Base-by-base conservation (phyloP, 2,113 vertebrate genomes). In the Ophthalmolycus amberensis region DNA sequence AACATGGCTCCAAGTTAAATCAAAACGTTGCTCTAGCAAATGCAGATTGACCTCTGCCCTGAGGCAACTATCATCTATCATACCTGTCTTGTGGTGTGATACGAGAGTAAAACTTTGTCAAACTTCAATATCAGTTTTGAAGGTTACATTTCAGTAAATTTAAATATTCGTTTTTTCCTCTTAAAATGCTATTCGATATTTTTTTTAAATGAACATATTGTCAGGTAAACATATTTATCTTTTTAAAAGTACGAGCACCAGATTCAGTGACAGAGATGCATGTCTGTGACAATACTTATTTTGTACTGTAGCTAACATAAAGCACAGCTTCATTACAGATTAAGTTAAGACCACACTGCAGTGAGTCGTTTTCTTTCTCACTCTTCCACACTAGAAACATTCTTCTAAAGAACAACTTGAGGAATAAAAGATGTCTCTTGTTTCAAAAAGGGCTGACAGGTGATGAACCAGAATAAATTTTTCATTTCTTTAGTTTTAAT, bases 41-140 rank as follows among this genome's bases (percentile, higher is more conserved):
- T 67, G 8, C 79, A 67, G 80, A 67, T 70, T 67, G 34, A 72
- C 70, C 66, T 70, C 44, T 67, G 84, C 75, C 77, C 68, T 63
- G 67, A 83, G 63, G 83, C 71, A 70, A 60, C 76, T 48, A 48
- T 54, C 11, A 29, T 48, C 76, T 48, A 48, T 54, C 11, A 25
- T 48, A 68, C 77, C 71, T 77, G 69, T 40, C 54, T 52, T 68
- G 34, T 74, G 75, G 69, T 60, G 10, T 27, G 14, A 2, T 32
- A 75, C 15, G 20, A 54, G 34, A 29, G 37, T 18, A 29, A 40
- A 68, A 40, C 27, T 68, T 81, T 29, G 8, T 74, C 72, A 63
- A 64, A 71, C 14, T 5, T 20, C 58, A 59, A 40, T 37, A 72
- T 79, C 29, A 70, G 6, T 32, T 84, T 63, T 67, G 7, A 80